These are phyloP conservation scores for Hystrix cristata DNA, from an alignment of 2,113 vertebrate genomes.

Conservation along the genomic window DNA sequence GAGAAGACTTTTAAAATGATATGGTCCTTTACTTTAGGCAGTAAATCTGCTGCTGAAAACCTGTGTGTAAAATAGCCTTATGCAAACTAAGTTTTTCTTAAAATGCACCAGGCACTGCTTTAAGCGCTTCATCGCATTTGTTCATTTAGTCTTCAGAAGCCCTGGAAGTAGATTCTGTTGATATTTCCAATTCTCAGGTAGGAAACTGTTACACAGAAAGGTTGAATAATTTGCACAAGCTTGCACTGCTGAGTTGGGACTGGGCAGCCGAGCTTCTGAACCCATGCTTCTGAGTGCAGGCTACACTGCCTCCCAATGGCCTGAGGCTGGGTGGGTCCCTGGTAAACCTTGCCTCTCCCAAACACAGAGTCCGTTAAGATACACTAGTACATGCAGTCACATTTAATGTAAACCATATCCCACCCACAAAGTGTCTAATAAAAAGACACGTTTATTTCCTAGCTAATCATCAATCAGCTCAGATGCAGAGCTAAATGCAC, in stretches of 20 bases:
- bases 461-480: neutral
- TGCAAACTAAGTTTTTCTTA: conserved; percentile 23
- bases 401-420: neutral
- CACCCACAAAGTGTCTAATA: neutral
- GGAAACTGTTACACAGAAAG: neutral
- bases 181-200: neutral
- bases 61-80: neutral
- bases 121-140: neutral
- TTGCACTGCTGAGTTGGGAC: neutral
- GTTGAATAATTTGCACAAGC: neutral
- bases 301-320: conserved; percentile 52
- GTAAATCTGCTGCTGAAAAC: neutral
- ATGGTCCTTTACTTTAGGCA: neutral
- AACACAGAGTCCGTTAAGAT: neutral
- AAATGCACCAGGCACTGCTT: neutral
- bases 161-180: neutral
- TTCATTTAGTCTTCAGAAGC: neutral
- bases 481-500: neutral
- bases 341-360: neutral
- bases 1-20: neutral
- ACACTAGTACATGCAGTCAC: neutral
- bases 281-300: neutral
- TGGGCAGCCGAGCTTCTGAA: neutral
- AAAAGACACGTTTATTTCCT: neutral
- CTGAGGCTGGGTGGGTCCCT: neutral